These are phyloP conservation scores for Sylvietta virens DNA, from an alignment of 2,113 vertebrate genomes.

Conservation along the genomic window DNA sequence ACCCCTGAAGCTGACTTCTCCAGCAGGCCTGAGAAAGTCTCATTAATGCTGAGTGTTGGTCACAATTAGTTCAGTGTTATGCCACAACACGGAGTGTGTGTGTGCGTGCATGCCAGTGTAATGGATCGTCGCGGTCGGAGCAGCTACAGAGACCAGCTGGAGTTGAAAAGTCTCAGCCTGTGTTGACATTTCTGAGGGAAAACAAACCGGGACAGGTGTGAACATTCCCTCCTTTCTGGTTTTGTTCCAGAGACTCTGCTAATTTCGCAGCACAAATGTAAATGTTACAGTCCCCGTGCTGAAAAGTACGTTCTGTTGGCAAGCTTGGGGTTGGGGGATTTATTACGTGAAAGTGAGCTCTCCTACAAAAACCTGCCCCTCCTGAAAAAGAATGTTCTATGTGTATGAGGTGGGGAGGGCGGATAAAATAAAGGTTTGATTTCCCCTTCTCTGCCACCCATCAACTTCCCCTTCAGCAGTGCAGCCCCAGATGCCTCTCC, in stretches of 20 bases:
- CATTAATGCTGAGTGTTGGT: background rate
- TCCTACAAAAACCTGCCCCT: background rate
- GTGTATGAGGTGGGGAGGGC: accelerated
- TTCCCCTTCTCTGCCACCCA: background rate
- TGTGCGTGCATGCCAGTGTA: background rate
- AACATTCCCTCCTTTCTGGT: conserved; percentile 24
- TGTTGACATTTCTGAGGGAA: conserved; percentile 50
- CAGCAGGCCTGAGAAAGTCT: background rate
- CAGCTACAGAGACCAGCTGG: conserved; percentile 29
- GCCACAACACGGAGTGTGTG: background rate
- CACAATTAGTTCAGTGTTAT: conserved; percentile 12
- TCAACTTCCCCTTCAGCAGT: background rate
- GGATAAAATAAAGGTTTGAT: background rate
- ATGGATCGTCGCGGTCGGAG: background rate
- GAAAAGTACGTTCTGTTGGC: background rate
- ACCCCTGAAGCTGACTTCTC: background rate
- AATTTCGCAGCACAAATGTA: background rate
- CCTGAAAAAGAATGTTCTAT: background rate
- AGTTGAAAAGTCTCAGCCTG: conserved; percentile 37
- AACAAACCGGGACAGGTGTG: conserved; percentile 55
- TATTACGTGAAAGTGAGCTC: background rate
- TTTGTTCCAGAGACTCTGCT: conserved; percentile 4
- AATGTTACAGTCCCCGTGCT: background rate
- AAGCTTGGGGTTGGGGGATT: background rate
- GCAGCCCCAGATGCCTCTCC: background rate